Conservation (phyloP, 2,797 vertebrate genomes). For the Malurus splendens region DNA sequence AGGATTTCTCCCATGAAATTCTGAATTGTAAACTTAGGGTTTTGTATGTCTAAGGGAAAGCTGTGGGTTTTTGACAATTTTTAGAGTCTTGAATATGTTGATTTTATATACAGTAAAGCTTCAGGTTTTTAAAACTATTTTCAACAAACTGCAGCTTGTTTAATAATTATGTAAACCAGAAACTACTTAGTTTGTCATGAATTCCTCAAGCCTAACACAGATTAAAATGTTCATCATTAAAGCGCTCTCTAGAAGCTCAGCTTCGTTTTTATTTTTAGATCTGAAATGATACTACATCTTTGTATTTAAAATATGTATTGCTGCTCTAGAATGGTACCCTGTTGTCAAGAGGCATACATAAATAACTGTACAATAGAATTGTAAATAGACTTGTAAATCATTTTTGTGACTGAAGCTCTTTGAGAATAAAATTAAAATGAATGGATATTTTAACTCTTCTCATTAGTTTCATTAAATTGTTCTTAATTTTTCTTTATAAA, state of each 20-base stretch:
- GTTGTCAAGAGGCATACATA: slow-evolving; percentile 71
- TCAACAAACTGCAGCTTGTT: slow-evolving; percentile 68
- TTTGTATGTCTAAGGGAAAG: slow-evolving; percentile 69
- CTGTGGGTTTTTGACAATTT: slow-evolving; percentile 60
- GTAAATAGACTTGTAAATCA: slow-evolving; percentile 73
- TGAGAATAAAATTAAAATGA: slow-evolving; percentile 73
- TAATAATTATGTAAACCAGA: slow-evolving; percentile 64
- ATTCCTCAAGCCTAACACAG: slow-evolving; percentile 38
- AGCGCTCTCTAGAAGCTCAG: slow-evolving; percentile 60
- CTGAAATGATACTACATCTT: slow-evolving; percentile 68
- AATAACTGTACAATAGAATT: slow-evolving; percentile 71
- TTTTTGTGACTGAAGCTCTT: slow-evolving; percentile 74
- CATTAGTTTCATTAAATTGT: not conserved
- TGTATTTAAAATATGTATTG: slow-evolving; percentile 70
- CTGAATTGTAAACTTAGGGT: slow-evolving; percentile 51
- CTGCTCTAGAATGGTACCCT: slow-evolving; percentile 80
- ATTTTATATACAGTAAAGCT: slow-evolving; percentile 67
- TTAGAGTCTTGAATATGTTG: slow-evolving; percentile 55
- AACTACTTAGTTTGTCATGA: slow-evolving; percentile 46
- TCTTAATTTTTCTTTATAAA: not conserved
- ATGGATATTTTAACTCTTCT: slow-evolving; percentile 36
- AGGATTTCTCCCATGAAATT: slow-evolving; percentile 53
- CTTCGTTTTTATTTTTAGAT: slow-evolving; percentile 66
- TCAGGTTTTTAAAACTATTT: slow-evolving; percentile 70
- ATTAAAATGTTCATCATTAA: slow-evolving; percentile 40